phyloP scores from a whole-genome alignment of 2,113 vertebrate genomes.

The Anas platyrhynchos region DNA sequence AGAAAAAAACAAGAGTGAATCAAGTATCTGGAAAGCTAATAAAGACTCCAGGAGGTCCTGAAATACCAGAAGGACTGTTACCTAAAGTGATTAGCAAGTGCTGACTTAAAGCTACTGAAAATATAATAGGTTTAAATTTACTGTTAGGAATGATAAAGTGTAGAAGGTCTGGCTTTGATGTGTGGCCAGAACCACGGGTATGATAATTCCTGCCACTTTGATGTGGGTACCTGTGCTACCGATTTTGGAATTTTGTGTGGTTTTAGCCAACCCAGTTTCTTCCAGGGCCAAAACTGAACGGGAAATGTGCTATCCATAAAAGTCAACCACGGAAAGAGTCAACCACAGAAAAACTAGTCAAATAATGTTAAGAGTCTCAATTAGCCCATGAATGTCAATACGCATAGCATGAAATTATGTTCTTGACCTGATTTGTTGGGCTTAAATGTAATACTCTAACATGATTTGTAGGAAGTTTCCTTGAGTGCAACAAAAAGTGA shows the following conservation, averaged over 20 bases:
- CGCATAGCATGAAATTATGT: conserved; percentile 57
- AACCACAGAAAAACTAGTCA: conserved; percentile 70
- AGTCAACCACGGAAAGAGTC: conserved; percentile 73
- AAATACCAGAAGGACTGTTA: conserved; percentile 68
- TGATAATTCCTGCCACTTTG: conserved; percentile 65
- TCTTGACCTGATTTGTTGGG: background rate
- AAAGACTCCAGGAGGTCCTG: background rate
- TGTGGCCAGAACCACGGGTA: conserved; percentile 69
- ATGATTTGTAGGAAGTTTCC: background rate
- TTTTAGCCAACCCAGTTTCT: conserved; percentile 70
- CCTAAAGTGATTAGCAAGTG: conserved; percentile 71
- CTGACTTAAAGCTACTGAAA: conserved; percentile 73
- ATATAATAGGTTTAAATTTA: conserved; percentile 74
- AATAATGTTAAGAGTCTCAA: conserved; percentile 63
- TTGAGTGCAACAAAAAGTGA: background rate
- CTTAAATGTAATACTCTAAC: background rate
- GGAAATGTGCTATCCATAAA: conserved; percentile 74
- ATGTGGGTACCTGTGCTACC: conserved; percentile 74
- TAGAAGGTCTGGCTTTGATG: conserved; percentile 69
- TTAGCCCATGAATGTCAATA: conserved; percentile 61
- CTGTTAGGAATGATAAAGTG: conserved; percentile 74
- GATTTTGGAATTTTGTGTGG: conserved; percentile 73
- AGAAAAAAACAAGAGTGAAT: background rate
- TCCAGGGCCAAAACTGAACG: conserved; percentile 52
- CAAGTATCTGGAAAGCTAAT: background rate